Base-by-base conservation (phyloP, 2,113 vertebrate genomes). In the Orthonyx spaldingii region DNA sequence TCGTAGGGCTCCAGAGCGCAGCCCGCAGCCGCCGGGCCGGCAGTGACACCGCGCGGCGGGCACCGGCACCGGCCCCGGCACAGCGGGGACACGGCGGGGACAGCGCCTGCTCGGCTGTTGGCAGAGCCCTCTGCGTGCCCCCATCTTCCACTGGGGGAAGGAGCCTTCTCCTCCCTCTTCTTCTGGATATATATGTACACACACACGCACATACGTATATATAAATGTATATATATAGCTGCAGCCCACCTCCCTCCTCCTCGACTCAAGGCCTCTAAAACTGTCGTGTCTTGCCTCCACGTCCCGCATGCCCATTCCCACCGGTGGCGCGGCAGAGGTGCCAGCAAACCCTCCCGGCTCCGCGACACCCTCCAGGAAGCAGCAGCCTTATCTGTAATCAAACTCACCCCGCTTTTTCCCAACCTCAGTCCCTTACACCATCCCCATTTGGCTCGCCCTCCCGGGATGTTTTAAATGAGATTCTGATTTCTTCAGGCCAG, bases 11-110 rank as follows among this genome's bases (percentile, higher is more conserved):
- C 18, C 8, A 3, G n/a, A 59, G 71, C 37, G 32, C 37, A 7
- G 23, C 37, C 21, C 16, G 63, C 75, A 41, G 89, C 78, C 61
- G 33, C 89, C 77, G 16, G 81, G 71, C 61, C 93, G 52, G 90
- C 93, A 94, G 93, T 93, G 95, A 93, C 95, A 94, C 93, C 93
- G 80, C 93, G 95, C 84, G 90, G 95, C 70, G 56, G 37, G 26
- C 81, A 35, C 52, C 35, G 68, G 87, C 91, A 80, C 72, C 66
- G 65, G 55, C 37, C 4, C 24, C 46, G 59, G 20, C 39, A 23
- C 35, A 1, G 66, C 66, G 20, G 32, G 53, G 55, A 69, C 71
- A 50, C 60, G 30, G 44, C 44, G 32, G 3, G 16, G 35, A 16
- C 0, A 56, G 46, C 7, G 12, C 5, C 76, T 5, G 79, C 65